Conservation (phyloP, 2,113 vertebrate species). For the Hippocampus zosterae region DNA sequence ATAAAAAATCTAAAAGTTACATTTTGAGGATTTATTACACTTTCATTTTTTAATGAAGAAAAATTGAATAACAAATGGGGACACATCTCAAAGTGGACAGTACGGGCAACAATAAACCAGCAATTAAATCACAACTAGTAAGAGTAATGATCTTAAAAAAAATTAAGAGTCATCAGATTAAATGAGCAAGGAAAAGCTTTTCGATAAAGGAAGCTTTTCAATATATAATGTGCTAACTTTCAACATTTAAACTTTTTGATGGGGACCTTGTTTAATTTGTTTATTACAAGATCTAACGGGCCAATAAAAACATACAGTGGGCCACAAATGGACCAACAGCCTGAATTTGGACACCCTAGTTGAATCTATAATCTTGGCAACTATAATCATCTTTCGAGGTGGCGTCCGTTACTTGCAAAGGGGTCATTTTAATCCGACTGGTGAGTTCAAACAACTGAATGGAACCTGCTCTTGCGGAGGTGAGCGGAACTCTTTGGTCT, state of each 20-base stretch:
- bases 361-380: not conserved
- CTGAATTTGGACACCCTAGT: not conserved
- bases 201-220: too few species aligned
- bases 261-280: not conserved
- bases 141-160: too few species aligned
- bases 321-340: not conserved
- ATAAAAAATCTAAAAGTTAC: not conserved
- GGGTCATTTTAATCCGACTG: not conserved
- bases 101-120: too few species aligned
- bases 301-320: not conserved
- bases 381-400: too few species aligned
- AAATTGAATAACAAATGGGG: not conserved
- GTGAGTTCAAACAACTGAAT: not conserved
- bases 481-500: slow-evolving; percentile 91
- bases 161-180: too few species aligned
- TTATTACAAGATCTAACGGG: not conserved
- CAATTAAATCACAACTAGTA: too few species aligned
- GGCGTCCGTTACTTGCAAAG: not conserved
- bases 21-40: not conserved
- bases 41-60: not conserved
- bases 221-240: not conserved
- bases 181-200: too few species aligned
- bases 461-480: slow-evolving; percentile 91
- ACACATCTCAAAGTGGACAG: too few species aligned
- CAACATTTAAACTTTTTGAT: not conserved